These are phyloP conservation scores for Galleria mellonella DNA, from an alignment of 1,140 invertebrate species.

Conservation along the genomic window DNA sequence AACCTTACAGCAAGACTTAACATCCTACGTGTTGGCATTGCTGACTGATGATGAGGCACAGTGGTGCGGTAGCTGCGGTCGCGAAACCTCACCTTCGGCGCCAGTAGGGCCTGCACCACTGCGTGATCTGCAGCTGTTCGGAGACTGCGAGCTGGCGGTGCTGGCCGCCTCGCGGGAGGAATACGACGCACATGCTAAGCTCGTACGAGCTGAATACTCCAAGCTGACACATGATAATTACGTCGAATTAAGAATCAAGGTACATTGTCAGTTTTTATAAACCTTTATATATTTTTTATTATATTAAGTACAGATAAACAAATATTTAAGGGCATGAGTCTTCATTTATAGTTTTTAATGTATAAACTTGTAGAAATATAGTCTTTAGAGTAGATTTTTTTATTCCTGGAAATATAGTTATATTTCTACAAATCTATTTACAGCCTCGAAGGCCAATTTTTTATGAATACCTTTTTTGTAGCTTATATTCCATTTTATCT, in stretches of 20 bases:
- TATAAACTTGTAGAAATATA: too few relatives aligned
- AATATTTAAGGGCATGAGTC: too few relatives aligned
- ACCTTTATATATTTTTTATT: too few relatives aligned
- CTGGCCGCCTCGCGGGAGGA: conserved; percentile 48
- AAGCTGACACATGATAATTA: conserved; percentile 41
- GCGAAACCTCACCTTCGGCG: neutral
- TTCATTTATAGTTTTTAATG: too few relatives aligned
- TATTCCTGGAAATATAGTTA: too few relatives aligned
- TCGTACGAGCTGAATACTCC: conserved; percentile 51
- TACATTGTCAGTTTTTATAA: conserved; percentile 5
- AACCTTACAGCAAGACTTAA: conserved; percentile 47
- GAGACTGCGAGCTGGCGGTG: conserved; percentile 55
- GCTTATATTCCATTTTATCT: too few relatives aligned
- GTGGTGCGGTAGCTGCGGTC: conserved; percentile 32
- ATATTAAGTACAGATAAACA: too few relatives aligned
- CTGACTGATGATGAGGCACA: conserved; percentile 53
- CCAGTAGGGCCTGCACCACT: conserved; percentile 24
- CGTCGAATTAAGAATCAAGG: conserved; percentile 56
- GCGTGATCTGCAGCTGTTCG: conserved; percentile 55
- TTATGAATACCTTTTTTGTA: too few relatives aligned
- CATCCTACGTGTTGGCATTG: conserved; percentile 46
- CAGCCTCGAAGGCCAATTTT: too few relatives aligned
- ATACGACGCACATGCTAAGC: conserved; percentile 57
- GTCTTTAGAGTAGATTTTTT: too few relatives aligned
- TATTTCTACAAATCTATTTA: too few relatives aligned